Evolutionary conservation across 2,113 vertebrate species (phyloP).

Genomic region (Callipepla squamata): DNA sequence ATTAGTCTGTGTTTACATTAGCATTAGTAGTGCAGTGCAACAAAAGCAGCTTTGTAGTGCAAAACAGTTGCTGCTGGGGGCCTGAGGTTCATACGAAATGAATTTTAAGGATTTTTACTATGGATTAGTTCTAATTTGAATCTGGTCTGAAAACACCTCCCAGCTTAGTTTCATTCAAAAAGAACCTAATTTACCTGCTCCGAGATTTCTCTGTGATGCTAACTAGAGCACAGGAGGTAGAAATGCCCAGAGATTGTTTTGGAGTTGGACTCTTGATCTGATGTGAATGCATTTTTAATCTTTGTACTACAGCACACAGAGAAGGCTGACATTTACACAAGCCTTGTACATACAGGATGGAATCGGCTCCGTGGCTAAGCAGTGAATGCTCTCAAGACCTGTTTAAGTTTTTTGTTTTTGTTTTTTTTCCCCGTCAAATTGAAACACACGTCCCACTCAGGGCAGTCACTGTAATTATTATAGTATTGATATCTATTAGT

Average conservation of each 20-base stretch:
- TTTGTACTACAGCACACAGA: not conserved
- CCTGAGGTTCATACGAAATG: rapidly evolving
- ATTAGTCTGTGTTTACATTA: not conserved
- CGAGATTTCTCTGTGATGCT: not conserved
- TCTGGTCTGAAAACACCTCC: not conserved
- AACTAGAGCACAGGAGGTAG: not conserved
- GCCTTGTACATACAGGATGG: not conserved
- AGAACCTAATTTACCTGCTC: not conserved
- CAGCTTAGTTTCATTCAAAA: not conserved
- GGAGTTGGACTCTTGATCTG: not conserved
- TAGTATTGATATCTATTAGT: not conserved
- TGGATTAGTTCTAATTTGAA: not conserved
- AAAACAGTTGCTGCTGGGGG: not conserved
- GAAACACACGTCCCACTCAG: not conserved
- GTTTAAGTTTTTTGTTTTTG: not conserved
- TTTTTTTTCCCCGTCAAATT: not conserved
- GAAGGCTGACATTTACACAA: not conserved
- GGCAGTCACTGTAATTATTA: not conserved
- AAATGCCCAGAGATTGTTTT: not conserved
- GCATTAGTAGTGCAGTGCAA: not conserved
- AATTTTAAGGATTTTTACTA: not conserved
- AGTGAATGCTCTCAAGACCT: not conserved
- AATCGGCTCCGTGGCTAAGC: not conserved
- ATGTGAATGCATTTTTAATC: constrained; percentile 9
- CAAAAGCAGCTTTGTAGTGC: not conserved